Evolutionary conservation across 2,113 vertebrate species (phyloP).

Genomic region (Chauna torquata): DNA sequence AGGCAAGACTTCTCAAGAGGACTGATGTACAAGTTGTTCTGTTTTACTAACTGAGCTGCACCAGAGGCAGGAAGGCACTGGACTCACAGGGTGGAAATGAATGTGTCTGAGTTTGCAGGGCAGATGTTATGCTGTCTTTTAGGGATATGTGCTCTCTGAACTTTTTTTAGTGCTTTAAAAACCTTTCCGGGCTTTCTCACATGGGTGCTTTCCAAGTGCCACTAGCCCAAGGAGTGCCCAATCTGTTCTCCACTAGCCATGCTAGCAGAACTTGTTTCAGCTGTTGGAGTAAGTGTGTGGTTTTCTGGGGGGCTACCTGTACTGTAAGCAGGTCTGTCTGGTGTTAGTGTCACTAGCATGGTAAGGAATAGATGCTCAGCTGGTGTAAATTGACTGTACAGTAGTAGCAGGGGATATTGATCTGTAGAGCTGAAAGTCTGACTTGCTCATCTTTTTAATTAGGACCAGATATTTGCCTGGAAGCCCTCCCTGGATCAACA

Average conservation of each 20-base stretch:
- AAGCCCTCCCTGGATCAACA: not conserved
- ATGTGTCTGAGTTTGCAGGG: not conserved
- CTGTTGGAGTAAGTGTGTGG: fast-evolving
- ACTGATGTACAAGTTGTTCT: not conserved
- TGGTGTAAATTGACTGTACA: not conserved
- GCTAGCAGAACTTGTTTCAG: not conserved
- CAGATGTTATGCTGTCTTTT: not conserved
- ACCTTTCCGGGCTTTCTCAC: not conserved
- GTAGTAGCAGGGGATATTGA: not conserved
- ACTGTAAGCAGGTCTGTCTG: not conserved
- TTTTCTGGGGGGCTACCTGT: not conserved
- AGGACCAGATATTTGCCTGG: not conserved
- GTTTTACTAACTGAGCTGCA: not conserved
- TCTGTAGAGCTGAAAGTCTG: not conserved
- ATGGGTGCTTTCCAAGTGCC: not conserved
- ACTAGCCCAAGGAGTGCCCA: not conserved
- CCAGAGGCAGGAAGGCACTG: not conserved
- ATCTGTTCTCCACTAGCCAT: not conserved
- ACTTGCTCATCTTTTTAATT: constrained; percentile 7
- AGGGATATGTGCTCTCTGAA: not conserved
- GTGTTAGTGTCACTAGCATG: fast-evolving
- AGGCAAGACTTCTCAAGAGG: not conserved
- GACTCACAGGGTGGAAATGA: not conserved
- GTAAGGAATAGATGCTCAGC: not conserved
- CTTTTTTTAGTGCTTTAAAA: not conserved